Percentiles rank a stretch among this genome's conserved stretches.
Conservation (phyloP, 23 tunicate genomes). For the Phallusia fumigata region DNA sequence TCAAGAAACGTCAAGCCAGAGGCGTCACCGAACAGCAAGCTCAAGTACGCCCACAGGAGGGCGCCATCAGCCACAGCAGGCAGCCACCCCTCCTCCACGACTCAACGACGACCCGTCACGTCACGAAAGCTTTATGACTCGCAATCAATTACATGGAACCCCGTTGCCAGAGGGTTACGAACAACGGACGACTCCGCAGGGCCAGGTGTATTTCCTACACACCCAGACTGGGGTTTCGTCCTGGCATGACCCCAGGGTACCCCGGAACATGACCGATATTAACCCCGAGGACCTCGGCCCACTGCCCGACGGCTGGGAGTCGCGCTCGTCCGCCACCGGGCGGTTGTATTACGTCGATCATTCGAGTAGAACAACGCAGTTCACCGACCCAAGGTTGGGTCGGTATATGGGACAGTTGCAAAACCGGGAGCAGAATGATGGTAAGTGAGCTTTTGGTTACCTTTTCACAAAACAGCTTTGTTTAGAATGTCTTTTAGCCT, state of each 20-base stretch:
- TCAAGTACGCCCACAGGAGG: conserved; percentile 10
- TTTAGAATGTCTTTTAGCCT: too few species aligned
- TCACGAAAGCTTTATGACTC: conserved; percentile 67
- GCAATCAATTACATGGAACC: conserved; percentile 74
- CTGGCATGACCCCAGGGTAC: conserved; percentile 97
- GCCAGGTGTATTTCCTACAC: conserved; percentile 91
- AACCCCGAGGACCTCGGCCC: conserved; percentile 89
- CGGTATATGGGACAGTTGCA: conserved; percentile 81
- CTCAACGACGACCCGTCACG: conserved; percentile 17
- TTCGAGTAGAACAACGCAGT: conserved; percentile 91
- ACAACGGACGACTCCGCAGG: conserved; percentile 90
- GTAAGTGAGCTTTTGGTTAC: too few species aligned
- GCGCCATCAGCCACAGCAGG: not conserved
- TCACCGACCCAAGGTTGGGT: conserved; percentile 91
- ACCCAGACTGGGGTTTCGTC: conserved; percentile 95
- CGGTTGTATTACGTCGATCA: conserved; percentile 96
- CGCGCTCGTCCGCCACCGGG: conserved; percentile 92
- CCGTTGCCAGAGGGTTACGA: conserved; percentile 95
- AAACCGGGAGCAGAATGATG: conserved; percentile 10
- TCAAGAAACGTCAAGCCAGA: conserved; percentile 13
- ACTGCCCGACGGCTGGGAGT: conserved; percentile 91
- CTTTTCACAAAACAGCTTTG: too few species aligned
- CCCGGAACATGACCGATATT: conserved; percentile 67
- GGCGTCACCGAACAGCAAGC: conserved; percentile 17
- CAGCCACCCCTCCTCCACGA: conserved; percentile 5